Conservation (phyloP, 2,888 invertebrate genomes). For the Leucophora obtusa region DNA sequence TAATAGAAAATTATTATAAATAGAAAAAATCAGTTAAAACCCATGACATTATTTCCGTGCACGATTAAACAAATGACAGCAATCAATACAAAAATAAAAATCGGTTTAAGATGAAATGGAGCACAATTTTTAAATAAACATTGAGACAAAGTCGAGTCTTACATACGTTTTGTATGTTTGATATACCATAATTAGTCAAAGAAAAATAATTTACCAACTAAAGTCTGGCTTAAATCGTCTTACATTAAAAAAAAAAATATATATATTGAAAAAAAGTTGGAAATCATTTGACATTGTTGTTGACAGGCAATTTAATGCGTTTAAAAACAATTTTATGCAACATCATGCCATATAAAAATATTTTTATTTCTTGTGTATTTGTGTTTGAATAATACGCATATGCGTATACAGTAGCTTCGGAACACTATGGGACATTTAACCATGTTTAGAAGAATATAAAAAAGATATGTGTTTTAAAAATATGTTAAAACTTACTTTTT, state of each 20-base stretch:
- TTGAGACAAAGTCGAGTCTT: not conserved
- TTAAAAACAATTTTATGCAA: constrained; percentile 56
- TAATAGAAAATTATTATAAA: not conserved
- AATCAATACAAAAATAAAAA: constrained; percentile 4
- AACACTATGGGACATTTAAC: constrained; percentile 13
- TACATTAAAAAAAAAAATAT: not conserved
- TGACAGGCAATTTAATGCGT: constrained; percentile 53
- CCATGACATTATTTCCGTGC: constrained; percentile 44
- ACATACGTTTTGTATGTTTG: not conserved
- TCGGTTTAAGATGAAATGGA: not conserved
- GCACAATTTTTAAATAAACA: constrained; percentile 12
- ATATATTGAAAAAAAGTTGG: constrained; percentile 20
- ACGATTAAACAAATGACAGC: constrained; percentile 26
- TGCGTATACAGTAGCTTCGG: constrained; percentile 40
- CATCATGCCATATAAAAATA: constrained; percentile 55
- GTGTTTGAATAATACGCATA: constrained; percentile 69
- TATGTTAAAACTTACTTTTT: too few relatives aligned
- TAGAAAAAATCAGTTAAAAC: constrained; percentile 31
- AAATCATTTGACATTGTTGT: constrained; percentile 24
- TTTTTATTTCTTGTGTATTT: constrained; percentile 20
- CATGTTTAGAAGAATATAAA: too few relatives aligned
- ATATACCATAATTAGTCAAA: constrained; percentile 35
- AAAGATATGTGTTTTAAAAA: too few relatives aligned
- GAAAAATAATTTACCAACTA: not conserved
- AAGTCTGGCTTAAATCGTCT: constrained; percentile 37